Evolutionary conservation across 2,888 invertebrate species (phyloP), one percentile per base, ranked within the genome.

Genomic region (Tiliacea aurago): DNA sequence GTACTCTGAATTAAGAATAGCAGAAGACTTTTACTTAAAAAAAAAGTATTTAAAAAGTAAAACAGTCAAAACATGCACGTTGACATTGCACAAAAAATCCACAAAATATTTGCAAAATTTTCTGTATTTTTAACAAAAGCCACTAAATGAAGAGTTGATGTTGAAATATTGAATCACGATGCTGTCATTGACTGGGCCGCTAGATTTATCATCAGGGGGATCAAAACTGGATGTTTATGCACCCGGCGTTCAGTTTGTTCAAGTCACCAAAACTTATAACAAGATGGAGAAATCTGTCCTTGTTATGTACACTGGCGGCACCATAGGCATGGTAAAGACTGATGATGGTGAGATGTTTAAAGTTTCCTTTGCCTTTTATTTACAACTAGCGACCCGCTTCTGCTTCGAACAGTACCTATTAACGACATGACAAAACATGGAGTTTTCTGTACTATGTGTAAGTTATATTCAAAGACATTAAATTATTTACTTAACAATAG

Each of bases 231-330:
- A 1, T 28, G n/a, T 13, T 10, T 65, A 9, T 28, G 5, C 28
- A 43, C 15, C 74, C 4, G 62, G 55, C 20, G 64, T 53, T 15
- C 53, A 65, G 13, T 61, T 0, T 43, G 33, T 53, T 3, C 28
- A 49, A 37, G 18, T 45, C 11, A 0, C 6, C 6, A 55, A 20
- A 6, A 13, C n/a, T 6, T 37, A n/a, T 47, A 51, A 10, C 4
- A 13, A 1, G 15, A 41, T 1, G 33, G 53, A 15, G 4, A 96
- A 97, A 15, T 96, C 96, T 67, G 98, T 99, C 0, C 95, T 99
- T 72, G 99, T 99, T 37, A 96, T 99, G 28, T 99, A 99, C 90
- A 99, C 99, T 0, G 99, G 99, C 0, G 99, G 99, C 4, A 99
- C 99, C 0, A 99, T 99, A 89, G 99, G 99, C 65, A 99, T 99